Evolutionary conservation across 2,113 vertebrate genomes (phyloP).

Genomic region (Galbula dea): DNA sequence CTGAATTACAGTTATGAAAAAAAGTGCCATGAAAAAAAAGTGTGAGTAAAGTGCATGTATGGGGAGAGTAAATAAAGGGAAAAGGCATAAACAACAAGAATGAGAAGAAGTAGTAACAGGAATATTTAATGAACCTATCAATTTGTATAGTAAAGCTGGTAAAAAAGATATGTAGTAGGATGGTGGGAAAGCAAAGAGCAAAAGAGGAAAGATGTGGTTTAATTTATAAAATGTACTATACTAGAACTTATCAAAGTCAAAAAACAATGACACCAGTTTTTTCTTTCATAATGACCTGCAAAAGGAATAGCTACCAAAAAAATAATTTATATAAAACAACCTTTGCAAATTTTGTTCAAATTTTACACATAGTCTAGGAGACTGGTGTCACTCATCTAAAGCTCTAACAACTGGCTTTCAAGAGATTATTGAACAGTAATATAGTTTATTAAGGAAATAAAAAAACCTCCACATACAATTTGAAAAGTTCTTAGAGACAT

Average conservation of each 20-base stretch:
- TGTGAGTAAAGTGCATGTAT: neutral
- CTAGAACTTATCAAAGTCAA: neutral
- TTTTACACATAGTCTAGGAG: neutral
- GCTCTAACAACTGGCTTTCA: neutral
- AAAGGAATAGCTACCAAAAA: neutral
- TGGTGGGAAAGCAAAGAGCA: neutral
- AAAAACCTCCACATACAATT: neutral
- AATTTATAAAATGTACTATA: neutral
- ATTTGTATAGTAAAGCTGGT: neutral
- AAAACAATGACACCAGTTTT: accelerated
- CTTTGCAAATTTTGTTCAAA: neutral
- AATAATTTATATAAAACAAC: neutral
- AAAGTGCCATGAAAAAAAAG: neutral
- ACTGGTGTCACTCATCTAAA: neutral
- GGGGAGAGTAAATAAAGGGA: neutral
- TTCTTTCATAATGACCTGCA: neutral
- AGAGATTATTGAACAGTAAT: neutral
- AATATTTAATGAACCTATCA: neutral
- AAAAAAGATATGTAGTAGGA: neutral
- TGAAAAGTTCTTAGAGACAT: neutral
- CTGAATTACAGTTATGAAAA: neutral
- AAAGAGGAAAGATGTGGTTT: neutral
- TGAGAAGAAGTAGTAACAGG: neutral
- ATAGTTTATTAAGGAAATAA: neutral
- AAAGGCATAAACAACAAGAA: neutral